Base-by-base conservation (phyloP, 2,113 vertebrate genomes). In the Chloroceryle aenea region DNA sequence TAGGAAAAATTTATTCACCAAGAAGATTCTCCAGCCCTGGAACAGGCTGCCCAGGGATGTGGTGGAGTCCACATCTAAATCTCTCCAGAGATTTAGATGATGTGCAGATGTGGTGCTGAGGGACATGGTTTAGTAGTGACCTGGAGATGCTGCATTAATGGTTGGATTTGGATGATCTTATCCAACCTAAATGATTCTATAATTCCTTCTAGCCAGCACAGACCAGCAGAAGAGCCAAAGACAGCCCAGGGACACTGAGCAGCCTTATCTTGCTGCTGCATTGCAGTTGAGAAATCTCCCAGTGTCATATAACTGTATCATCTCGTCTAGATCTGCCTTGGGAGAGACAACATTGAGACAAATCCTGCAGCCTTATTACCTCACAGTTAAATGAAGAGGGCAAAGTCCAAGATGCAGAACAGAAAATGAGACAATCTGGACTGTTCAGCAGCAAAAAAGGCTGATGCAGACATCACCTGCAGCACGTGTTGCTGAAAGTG, bases 231-330 rank as follows among this genome's bases (percentile, higher is more conserved):
- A 1, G 4, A 78, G 32, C 9, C 34, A 58, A 40, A 3, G 18
- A 20, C 55, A 94, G 53, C 40, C 48, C 19, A 9, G 58, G 56
- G 61, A 61, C 7, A 10, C 26, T 0, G 5, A 58, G 67, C 1
- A 3, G 32, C 0, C 1, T 8, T 71, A 66, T 88, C 78, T 80
- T 0, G 0, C 36, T 3, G 0, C 45, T 45, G 36, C 48, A 62
- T 88, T 50, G 2, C 0, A 0, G 30, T 5, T 80, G 68, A 74
- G 66, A 75, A 43, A 68, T 38, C 22, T 93, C 32, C 43, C 43
- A 5, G 90, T 55, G 47, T 72, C 93, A 75, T 29, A 27, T 20
- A 84, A 67, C 68, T 1, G 0, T 43, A 17, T 9, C 2, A 0
- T 3, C 36, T 86, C 3, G 0, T 73, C 38, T 77, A 78, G 26